Evolutionary conservation across 2,888 invertebrate species (phyloP).

Genomic region (Hylaea fasciaria): DNA sequence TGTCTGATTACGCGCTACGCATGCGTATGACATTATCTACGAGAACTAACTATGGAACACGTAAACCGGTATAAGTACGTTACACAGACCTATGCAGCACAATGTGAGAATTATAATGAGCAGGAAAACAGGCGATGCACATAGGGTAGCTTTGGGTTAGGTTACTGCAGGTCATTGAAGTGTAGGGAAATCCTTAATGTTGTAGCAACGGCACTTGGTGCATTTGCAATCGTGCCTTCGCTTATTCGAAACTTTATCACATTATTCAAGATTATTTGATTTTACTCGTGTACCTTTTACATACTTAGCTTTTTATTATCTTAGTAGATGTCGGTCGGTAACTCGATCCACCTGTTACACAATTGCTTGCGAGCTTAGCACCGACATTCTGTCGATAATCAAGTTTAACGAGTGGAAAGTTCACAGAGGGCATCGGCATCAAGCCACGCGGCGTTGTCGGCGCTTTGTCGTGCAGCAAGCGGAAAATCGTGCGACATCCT

Average conservation of each 20-base stretch:
- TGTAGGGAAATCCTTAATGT: conserved; percentile 38
- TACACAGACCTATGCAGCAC: conserved; percentile 50
- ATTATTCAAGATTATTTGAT: neutral
- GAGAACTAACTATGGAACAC: conserved; percentile 63
- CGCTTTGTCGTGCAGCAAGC: conserved; percentile 68
- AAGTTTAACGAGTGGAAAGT: conserved; percentile 81
- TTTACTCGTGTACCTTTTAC: neutral
- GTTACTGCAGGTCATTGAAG: conserved; percentile 43
- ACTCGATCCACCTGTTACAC: conserved; percentile 61
- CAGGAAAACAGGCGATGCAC: conserved; percentile 46
- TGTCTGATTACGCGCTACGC: conserved; percentile 80
- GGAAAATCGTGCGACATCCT: conserved; percentile 73
- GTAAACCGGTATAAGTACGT: conserved; percentile 61
- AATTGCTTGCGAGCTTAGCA: conserved; percentile 50
- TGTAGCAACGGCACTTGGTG: conserved; percentile 27
- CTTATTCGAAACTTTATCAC: neutral
- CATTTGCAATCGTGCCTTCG: conserved; percentile 15
- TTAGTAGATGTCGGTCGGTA: conserved; percentile 43
- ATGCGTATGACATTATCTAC: conserved; percentile 79
- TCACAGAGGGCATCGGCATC: conserved; percentile 74
- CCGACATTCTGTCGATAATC: conserved; percentile 74
- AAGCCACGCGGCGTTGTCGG: conserved; percentile 54
- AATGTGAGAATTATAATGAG: conserved; percentile 43
- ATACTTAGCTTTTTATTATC: conserved; percentile 4
- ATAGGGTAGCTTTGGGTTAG: conserved; percentile 41